A percentile compares a stretch with the other conserved stretches of the same genome.
Conservation (phyloP, 2,113 vertebrate species). For the Herpetotheres cachinnans region DNA sequence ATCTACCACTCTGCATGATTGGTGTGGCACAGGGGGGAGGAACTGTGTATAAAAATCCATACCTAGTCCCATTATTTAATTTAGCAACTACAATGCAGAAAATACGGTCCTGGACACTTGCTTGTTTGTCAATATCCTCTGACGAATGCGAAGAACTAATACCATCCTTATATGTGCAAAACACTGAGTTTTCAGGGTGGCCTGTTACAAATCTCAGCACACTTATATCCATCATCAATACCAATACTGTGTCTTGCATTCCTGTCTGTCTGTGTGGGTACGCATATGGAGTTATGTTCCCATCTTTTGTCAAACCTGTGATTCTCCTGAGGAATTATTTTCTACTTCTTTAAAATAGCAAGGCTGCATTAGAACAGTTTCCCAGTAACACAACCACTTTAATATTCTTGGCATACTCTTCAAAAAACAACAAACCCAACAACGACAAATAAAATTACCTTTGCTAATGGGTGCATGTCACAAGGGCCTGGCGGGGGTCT, state of each 20-base stretch:
- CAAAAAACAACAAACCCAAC: neutral
- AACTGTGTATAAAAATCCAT: neutral
- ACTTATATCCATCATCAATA: neutral
- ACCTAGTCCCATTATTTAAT: neutral
- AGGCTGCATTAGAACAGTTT: neutral
- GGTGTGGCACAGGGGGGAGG: no score
- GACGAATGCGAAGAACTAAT: neutral
- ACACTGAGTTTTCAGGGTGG: neutral
- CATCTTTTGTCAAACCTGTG: neutral
- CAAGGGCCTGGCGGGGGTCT: neutral
- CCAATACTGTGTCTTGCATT: neutral
- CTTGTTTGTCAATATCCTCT: neutral
- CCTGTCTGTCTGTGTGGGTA: neutral
- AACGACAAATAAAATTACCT: neutral
- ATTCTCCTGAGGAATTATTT: neutral
- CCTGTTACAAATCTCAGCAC: neutral
- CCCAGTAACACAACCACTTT: neutral
- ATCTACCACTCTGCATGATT: neutral
- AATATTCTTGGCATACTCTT: neutral
- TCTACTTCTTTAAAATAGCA: neutral
- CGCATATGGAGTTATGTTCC: neutral
- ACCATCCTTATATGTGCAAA: neutral
- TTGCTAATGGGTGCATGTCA: neutral
- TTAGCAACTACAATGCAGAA: neutral
- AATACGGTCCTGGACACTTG: neutral